Base-by-base conservation (phyloP, 2,113 vertebrate genomes). In the Sturnira hondurensis region DNA sequence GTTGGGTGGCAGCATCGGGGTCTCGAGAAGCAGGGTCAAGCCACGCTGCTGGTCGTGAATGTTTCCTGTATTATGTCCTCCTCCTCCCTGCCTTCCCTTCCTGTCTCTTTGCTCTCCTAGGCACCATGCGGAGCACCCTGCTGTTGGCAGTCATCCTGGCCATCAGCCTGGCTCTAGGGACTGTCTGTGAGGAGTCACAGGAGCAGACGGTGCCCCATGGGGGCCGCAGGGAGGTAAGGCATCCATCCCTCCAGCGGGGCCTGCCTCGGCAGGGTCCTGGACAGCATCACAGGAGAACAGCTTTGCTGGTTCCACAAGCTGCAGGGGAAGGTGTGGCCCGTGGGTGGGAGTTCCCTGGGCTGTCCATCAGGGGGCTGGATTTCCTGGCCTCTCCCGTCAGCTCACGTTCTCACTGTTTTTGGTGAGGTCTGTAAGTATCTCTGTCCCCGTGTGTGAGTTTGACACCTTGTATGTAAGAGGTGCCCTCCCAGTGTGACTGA, bases 101-200 rank as follows among this genome's bases (percentile, higher is more conserved):
- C n/a, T 56, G 31, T 50, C 67, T 24, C 63, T 80, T 65, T 65
- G 47, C 47, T 52, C 58, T 86, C 47, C 28, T 24, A 97, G 93
- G 74, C 73, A 96, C 84, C 94, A 98, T 98, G 98, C 71, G 68
- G 80, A 83, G 63, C 26, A 1, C 56, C 43, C 76, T 96, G 81
- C 95, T 98, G 52, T 84, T 95, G 0, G 56, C 93, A 13, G 94
- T 63, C 85, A 58, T 97, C 84, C 95, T 98, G 54, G 91, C 93
- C 41, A 50, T 98, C 54, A 92, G 97, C 91, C 93, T 89, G 36
- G 84, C 74, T 71, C 19, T 2, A 33, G 86, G 81, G 68, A 97
- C 94, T 73, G 78, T 89, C 61, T 98, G 97, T 92, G 94, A 94
- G 63, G 95, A 94, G 76, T 54, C 97, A 3, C 93, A 20, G 70